Evolutionary conservation across 2,888 invertebrate species (phyloP).

Genomic region (Yponomeuta malinellus): DNA sequence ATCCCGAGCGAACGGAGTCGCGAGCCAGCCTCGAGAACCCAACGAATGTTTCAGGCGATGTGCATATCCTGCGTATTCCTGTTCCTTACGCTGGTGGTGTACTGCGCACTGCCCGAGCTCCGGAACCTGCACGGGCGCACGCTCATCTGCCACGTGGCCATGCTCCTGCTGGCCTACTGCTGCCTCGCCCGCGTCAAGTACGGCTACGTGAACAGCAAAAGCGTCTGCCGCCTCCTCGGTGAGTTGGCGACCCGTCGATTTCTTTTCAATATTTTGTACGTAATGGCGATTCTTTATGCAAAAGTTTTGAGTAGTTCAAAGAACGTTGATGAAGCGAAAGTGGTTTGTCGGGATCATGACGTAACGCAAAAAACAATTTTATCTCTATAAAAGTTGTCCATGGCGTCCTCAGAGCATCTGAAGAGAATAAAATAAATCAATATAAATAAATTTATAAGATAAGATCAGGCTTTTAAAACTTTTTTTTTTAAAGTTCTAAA

Average conservation of each 20-base stretch:
- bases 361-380: no score
- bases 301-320: no score
- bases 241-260: background rate
- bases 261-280: background rate
- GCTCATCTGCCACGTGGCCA: slow-evolving; percentile 81
- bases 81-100: slow-evolving; percentile 79
- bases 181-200: slow-evolving; percentile 77
- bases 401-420: no score
- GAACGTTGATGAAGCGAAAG: no score
- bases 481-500: no score
- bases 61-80: slow-evolving; percentile 80
- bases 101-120: slow-evolving; percentile 78
- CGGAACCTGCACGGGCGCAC: slow-evolving; percentile 85
- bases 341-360: no score
- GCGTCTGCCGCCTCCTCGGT: slow-evolving; percentile 73
- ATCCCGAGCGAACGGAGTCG: no score
- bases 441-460: no score
- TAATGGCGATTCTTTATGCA: no score
- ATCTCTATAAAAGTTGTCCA: no score
- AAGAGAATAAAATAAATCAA: no score
- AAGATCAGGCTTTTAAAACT: no score
- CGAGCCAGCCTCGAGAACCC: background rate
- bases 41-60: slow-evolving; percentile 45
- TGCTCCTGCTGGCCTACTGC: slow-evolving; percentile 79
- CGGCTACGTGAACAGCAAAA: slow-evolving; percentile 39